Base-by-base conservation (phyloP, 2,113 vertebrate species). In the Rallus limicola region DNA sequence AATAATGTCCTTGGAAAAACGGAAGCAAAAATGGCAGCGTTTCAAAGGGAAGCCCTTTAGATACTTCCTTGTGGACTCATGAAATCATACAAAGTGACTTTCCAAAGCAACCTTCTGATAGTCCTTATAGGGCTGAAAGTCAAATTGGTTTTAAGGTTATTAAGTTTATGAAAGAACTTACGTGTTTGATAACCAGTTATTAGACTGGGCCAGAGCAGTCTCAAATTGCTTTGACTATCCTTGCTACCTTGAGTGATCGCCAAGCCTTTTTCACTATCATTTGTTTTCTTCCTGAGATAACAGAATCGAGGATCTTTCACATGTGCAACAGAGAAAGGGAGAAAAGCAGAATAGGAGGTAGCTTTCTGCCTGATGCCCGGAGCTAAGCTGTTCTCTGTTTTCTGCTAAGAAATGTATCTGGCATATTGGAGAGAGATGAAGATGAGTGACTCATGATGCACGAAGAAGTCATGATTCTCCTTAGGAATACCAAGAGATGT, bases 1-100 rank as follows among this genome's bases (percentile, higher is more conserved):
- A 59, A 83, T n/a, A 82, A 65, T 59, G 70, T 80, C 70, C 68
- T 95, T 91, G 79, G 60, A 80, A 93, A 95, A 60, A 59, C 34
- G 65, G 67, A 36, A 64, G 25, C 34, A 88, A 46, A 59, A 78
- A 62, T 14, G 19, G 25, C 44, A 55, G 40, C 42, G 52, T 93
- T 92, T 88, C 28, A 48, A 82, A 82, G 7, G 28, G 36, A 96
- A 87, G 34, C 6, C 34, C 48, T 88, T 93, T 50, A 78, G 38
- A 23, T 83, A 76, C 68, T 79, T 96, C 34, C 68, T 94, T 59
- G 7, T 26, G 20, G 34, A 44, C 31, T 92, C 17, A 31, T 50
- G 69, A 76, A 92, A 68, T 68, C 18, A 29, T 29, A 46, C 7
- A 56, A 67, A 50, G 13, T 34, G 31, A 76, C 34, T 48, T 71